Evolutionary conservation across 1,140 invertebrate genomes (phyloP).

Genomic region (Melanaphis sacchari): DNA sequence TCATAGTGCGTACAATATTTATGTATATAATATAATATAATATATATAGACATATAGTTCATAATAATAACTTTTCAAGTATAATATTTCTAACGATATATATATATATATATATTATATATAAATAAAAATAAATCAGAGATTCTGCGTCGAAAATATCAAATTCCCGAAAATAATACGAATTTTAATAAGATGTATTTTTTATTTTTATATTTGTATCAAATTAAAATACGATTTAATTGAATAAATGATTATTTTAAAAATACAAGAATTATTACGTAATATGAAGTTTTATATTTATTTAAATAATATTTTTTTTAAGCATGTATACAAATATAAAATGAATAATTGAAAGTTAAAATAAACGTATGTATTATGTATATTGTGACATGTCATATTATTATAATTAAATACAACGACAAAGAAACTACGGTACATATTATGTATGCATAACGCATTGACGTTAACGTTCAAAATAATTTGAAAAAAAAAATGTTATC

Average conservation of each 20-base stretch:
- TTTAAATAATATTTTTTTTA: neutral
- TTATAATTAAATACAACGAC: too few relatives aligned
- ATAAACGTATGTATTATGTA: neutral
- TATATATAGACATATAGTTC: too few relatives aligned
- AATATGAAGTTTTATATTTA: neutral
- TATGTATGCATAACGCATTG: neutral
- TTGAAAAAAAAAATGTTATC: neutral
- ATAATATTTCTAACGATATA: neutral
- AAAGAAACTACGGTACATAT: too few relatives aligned
- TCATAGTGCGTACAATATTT: neutral
- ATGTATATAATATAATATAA: neutral
- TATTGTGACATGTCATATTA: too few relatives aligned
- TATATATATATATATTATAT: too few relatives aligned
- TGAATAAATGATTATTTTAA: neutral
- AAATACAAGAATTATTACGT: neutral
- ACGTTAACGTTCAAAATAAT: neutral
- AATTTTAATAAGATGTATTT: neutral
- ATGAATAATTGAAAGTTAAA: neutral
- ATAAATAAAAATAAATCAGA: neutral
- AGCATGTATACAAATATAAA: neutral
- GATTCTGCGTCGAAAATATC: neutral
- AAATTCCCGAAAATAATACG: neutral
- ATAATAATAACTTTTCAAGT: neutral
- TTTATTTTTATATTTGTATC: neutral
- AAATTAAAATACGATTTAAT: neutral